Percentiles rank a stretch among this genome's conserved stretches.
Evolutionary conservation across 2,113 vertebrate species (phyloP).

Genomic region (Rhombomys opimus): DNA sequence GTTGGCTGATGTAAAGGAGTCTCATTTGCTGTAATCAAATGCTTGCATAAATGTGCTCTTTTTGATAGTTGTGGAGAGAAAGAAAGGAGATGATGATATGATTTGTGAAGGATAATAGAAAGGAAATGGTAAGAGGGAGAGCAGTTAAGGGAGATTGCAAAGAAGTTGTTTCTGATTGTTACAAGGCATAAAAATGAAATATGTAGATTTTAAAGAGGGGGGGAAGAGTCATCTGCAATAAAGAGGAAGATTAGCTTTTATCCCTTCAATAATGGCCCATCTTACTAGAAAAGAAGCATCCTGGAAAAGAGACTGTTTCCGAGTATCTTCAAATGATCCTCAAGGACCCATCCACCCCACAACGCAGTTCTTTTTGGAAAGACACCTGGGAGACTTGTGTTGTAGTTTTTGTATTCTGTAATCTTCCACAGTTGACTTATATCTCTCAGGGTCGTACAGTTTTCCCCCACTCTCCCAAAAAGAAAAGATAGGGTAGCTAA

Average conservation of each 20-base stretch:
- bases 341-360: slow-evolving; percentile 34
- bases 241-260: slow-evolving; percentile 49
- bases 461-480: background rate
- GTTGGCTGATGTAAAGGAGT: slow-evolving; percentile 46
- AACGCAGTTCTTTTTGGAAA: slow-evolving; percentile 61
- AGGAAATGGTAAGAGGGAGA: slow-evolving; percentile 30
- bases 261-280: slow-evolving; percentile 9
- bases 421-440: slow-evolving; percentile 40
- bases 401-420: slow-evolving; percentile 37
- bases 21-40: background rate
- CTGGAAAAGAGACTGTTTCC: slow-evolving; percentile 42
- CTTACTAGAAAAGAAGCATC: background rate
- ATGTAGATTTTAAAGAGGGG: background rate
- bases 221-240: background rate
- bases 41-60: slow-evolving; percentile 19
- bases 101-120: slow-evolving; percentile 54
- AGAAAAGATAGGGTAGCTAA: background rate
- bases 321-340: slow-evolving; percentile 49
- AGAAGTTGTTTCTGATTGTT: slow-evolving; percentile 32
- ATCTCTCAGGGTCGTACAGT: background rate
- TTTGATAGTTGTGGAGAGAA: slow-evolving; percentile 48
- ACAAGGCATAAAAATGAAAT: slow-evolving; percentile 29
- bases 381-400: slow-evolving; percentile 32
- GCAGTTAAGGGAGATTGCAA: background rate
- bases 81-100: background rate